Percentiles rank a stretch among this genome's conserved stretches.
These are phyloP conservation scores for Hirtodrosophila cameraria DNA, from an alignment of 2,888 invertebrate genomes.

Conservation along the genomic window DNA sequence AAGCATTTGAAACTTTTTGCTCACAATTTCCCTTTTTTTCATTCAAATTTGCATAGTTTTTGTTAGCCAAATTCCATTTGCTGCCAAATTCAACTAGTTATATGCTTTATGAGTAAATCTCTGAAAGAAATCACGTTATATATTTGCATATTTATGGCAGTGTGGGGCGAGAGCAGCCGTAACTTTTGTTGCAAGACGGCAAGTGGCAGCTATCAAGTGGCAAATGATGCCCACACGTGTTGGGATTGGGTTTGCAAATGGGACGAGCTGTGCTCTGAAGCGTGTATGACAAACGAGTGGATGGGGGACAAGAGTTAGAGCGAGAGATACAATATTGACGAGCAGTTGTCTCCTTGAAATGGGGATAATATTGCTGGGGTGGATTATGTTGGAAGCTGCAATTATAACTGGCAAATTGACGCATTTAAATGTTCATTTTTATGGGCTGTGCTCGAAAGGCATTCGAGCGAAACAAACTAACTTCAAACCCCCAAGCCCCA, in stretches of 20 bases:
- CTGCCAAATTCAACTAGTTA: constrained; percentile 15
- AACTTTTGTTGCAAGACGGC: constrained; percentile 4
- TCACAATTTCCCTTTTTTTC: background rate
- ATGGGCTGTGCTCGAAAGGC: constrained; percentile 20
- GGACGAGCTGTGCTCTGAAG: constrained; percentile 3
- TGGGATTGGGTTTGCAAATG: background rate
- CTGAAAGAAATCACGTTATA: constrained; percentile 64
- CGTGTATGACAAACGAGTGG: constrained; percentile 15
- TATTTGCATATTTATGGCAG: constrained; percentile 72
- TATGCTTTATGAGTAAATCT: constrained; percentile 37
- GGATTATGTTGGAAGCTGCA: constrained; percentile 1
- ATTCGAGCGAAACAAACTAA: constrained; percentile 10
- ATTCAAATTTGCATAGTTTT: constrained; percentile 7
- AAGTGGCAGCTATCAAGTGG: constrained; percentile 25
- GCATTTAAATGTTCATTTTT: constrained; percentile 41
- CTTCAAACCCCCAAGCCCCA: background rate
- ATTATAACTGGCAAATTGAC: constrained; percentile 24
- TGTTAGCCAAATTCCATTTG: constrained; percentile 6
- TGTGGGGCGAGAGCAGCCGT: constrained; percentile 14
- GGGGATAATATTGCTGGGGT: background rate
- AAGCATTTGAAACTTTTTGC: too few species aligned
- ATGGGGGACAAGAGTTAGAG: background rate
- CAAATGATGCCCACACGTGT: constrained; percentile 40
- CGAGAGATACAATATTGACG: constrained; percentile 4
- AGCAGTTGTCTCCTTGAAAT: constrained; percentile 1